Conservation (phyloP, 1,140 invertebrate species). For the Leptonema lineaticorne region DNA sequence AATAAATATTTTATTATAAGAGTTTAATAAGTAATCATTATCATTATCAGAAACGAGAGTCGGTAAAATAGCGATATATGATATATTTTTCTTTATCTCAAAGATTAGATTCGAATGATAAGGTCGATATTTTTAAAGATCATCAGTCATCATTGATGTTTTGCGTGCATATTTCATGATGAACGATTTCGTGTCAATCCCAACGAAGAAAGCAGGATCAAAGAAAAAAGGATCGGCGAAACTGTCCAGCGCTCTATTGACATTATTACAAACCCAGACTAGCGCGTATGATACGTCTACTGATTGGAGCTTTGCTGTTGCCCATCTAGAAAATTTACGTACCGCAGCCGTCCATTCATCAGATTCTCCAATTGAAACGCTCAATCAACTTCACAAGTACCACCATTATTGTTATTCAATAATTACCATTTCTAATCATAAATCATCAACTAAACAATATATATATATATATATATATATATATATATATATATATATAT, state of each 20-base stretch:
- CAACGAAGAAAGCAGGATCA: conserved; percentile 94
- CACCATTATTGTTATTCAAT: too few relatives aligned
- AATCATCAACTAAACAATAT: background rate
- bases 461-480: background rate
- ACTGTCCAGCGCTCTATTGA: conserved; percentile 89
- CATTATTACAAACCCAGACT: conserved; percentile 87
- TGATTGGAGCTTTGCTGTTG: conserved; percentile 80
- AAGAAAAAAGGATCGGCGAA: too few relatives aligned
- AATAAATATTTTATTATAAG: too few relatives aligned
- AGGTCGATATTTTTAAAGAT: too few relatives aligned
- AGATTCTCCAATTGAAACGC: conserved; percentile 62
- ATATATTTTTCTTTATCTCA: too few relatives aligned
- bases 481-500: background rate
- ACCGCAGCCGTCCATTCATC: conserved; percentile 87
- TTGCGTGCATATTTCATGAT: too few relatives aligned
- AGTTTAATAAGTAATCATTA: too few relatives aligned
- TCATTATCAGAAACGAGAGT: too few relatives aligned
- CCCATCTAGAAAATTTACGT: conserved; percentile 85
- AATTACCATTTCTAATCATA: too few relatives aligned
- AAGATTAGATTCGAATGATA: too few relatives aligned
- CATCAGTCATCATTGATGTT: too few relatives aligned
- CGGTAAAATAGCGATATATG: too few relatives aligned
- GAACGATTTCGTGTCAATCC: conserved; percentile 82
- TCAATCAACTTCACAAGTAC: background rate
- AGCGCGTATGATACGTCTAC: conserved; percentile 73